These are phyloP conservation scores for Rhea americana DNA, from an alignment of 2,113 vertebrate genomes.

Conservation along the genomic window DNA sequence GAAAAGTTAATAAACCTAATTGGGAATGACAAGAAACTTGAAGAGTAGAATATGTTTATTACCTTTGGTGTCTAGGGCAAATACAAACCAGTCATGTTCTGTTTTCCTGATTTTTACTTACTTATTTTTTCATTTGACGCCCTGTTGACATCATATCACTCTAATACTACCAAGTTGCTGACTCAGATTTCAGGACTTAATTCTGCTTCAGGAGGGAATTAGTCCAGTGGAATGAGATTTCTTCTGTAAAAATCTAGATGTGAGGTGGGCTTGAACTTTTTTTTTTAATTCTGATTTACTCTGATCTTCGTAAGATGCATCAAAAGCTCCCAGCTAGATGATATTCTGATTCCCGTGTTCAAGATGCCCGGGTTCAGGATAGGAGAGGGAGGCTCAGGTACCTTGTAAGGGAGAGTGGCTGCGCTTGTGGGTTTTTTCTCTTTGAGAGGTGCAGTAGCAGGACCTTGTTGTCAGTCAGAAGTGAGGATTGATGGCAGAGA, in stretches of 20 bases:
- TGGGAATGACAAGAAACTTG: not conserved
- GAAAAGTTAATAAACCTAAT: not conserved
- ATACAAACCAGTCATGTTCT: not conserved
- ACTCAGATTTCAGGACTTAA: not conserved
- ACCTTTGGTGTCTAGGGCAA: not conserved
- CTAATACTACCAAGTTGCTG: not conserved
- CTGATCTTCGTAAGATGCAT: not conserved
- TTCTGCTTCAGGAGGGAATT: not conserved
- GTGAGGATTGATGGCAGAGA: not conserved
- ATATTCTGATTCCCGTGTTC: not conserved
- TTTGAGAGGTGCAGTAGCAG: not conserved
- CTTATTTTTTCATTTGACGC: not conserved
- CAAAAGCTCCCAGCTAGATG: not conserved
- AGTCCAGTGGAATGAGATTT: not conserved
- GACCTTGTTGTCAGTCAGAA: not conserved
- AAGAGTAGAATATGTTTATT: not conserved
- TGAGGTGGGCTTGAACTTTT: not conserved
- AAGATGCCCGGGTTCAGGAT: not conserved
- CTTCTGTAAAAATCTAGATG: not conserved
- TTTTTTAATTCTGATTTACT: not conserved
- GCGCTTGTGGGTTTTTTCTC: not conserved
- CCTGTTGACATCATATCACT: not conserved
- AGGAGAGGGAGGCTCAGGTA: not conserved
- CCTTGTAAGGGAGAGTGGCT: not conserved
- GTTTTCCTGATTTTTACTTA: not conserved